A percentile compares a stretch with the other conserved stretches of the same genome.
Evolutionary conservation across 1,140 invertebrate genomes (phyloP).

Genomic region (Lordiphosa mommai): DNA sequence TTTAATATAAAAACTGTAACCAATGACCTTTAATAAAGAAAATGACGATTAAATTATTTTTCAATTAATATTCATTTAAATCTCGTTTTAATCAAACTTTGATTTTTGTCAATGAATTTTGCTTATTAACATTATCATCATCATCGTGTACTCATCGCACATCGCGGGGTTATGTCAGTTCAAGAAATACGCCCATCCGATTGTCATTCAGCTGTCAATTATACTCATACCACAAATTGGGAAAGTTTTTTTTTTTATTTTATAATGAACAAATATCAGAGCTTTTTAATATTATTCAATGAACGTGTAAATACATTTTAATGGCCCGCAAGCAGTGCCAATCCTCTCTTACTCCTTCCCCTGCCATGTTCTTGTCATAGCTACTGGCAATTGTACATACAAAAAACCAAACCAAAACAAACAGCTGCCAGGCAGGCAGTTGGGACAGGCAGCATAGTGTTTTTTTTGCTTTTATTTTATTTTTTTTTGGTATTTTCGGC

Average conservation of each 20-base stretch:
- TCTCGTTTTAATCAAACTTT: no score
- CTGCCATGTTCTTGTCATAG: slow-evolving; percentile 2
- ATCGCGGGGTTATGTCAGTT: slow-evolving; percentile 41
- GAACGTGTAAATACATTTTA: slow-evolving; percentile 74
- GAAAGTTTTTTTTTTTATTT: slow-evolving; percentile 20
- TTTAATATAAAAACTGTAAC: no score
- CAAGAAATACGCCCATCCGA: slow-evolving; percentile 13
- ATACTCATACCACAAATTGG: slow-evolving; percentile 19
- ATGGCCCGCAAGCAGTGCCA: slow-evolving; percentile 19
- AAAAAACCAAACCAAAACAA: background rate
- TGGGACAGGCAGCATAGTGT: no score
- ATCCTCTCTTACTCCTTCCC: background rate
- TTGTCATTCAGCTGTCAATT: slow-evolving; percentile 63
- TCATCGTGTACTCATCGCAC: slow-evolving; percentile 7
- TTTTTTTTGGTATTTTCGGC: no score
- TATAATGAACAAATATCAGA: slow-evolving; percentile 17
- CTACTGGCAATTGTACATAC: slow-evolving; percentile 5
- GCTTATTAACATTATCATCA: background rate
- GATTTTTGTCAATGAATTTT: no score
- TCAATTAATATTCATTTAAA: no score
- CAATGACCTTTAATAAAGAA: background rate
- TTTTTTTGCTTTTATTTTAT: no score
- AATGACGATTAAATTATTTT: no score
- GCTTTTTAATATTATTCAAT: slow-evolving; percentile 60
- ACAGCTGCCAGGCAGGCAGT: no score